Conservation (phyloP, 2,113 vertebrate species). For the Ceuthmochares aereus region DNA sequence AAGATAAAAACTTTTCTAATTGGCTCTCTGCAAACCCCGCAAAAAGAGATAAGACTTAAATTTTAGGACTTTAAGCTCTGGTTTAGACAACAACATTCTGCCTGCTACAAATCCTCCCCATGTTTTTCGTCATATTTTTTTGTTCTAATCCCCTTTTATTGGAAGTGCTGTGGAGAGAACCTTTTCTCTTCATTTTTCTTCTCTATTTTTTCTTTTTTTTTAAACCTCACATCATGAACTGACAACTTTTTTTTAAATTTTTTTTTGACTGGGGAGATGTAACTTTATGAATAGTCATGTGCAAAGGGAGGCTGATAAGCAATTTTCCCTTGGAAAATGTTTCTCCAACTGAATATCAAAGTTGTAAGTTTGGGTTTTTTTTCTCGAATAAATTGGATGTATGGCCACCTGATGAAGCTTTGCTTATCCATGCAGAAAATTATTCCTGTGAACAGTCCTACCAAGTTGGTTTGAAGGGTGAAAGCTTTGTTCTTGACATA, state of each 20-base stretch:
- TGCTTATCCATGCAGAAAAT: constrained; percentile 27
- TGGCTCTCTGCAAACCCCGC: background rate
- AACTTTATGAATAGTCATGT: background rate
- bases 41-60: background rate
- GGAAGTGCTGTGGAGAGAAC: background rate
- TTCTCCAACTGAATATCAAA: background rate
- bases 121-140: background rate
- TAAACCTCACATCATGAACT: background rate
- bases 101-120: background rate
- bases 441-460: background rate
- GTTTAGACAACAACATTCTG: background rate
- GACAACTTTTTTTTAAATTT: background rate
- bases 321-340: background rate
- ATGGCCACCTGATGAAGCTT: background rate
- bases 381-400: background rate
- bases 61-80: background rate
- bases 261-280: background rate
- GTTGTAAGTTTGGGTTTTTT: constrained; percentile 3
- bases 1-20: background rate
- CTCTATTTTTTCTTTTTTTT: background rate
- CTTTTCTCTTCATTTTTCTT: background rate
- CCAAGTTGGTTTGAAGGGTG: constrained; percentile 12
- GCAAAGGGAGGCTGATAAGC: background rate
- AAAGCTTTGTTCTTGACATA: constrained; percentile 33
- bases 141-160: background rate